phyloP scores from a whole-genome alignment of 2,888 invertebrate species.

The Drosophila gaucha region DNA sequence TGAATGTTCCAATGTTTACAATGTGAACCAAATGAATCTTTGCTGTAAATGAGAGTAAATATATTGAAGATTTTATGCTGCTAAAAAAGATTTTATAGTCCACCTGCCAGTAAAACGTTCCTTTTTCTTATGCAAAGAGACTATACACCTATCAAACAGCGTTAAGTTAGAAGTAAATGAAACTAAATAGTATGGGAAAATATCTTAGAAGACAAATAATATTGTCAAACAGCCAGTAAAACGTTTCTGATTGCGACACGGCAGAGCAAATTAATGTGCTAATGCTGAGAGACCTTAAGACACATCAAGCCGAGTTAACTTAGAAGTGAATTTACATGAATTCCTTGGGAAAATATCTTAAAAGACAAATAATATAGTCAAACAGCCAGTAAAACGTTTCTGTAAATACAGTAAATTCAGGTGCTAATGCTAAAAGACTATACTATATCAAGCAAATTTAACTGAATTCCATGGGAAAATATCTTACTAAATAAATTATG shows the following conservation, averaged over 20 bases:
- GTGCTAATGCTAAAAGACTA: no score
- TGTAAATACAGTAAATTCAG: no score
- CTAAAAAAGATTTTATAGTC: no score
- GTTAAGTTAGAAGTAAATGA: not conserved
- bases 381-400: not conserved
- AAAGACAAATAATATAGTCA: not conserved
- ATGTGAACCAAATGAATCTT: no score
- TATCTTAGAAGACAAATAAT: not conserved
- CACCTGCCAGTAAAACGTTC: constrained; percentile 1
- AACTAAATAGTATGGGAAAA: not conserved
- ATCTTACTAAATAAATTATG: no score
- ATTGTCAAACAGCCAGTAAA: no score
- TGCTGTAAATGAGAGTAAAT: no score
- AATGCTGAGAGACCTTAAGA: not conserved
- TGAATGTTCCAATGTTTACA: no score
- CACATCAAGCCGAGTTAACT: not conserved
- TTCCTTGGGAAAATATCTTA: not conserved
- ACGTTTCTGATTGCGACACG: constrained; percentile 5
- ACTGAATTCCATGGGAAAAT: no score
- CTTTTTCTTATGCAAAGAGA: not conserved
- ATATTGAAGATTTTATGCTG: no score
- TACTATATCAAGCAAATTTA: no score
- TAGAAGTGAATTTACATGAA: not conserved
- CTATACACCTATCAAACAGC: not conserved
- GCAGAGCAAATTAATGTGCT: not conserved